Evolutionary conservation across 1,140 invertebrate genomes (phyloP).

Genomic region (Sycophila sp.): DNA sequence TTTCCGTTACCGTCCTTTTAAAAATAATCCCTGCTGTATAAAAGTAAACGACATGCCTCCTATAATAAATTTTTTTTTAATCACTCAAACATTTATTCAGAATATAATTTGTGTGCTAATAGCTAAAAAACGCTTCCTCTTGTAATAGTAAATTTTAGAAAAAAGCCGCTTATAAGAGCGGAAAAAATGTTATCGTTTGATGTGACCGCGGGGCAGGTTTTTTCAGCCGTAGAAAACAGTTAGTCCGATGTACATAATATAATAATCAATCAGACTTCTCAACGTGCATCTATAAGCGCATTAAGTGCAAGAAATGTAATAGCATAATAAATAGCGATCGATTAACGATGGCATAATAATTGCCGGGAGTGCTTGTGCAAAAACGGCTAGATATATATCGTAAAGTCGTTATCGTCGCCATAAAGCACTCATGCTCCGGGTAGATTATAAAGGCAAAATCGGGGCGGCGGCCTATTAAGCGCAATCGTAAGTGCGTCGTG

Average conservation of each 20-base stretch:
- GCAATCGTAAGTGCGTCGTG: neutral
- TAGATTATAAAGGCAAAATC: neutral
- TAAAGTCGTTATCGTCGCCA: neutral
- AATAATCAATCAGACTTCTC: constrained; percentile 6
- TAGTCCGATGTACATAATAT: neutral
- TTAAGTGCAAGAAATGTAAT: neutral
- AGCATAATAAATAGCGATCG: constrained; percentile 15
- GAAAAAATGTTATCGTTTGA: neutral
- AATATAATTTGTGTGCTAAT: no score
- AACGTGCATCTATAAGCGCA: neutral
- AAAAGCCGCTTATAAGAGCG: no score
- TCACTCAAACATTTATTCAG: no score
- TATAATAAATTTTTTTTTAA: no score
- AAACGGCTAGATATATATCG: neutral
- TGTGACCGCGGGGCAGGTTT: neutral
- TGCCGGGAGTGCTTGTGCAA: neutral
- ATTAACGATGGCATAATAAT: constrained; percentile 15
- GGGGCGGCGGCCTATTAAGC: neutral
- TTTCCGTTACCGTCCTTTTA: no score
- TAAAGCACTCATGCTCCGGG: neutral
- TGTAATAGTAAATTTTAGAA: no score
- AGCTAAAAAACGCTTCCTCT: no score
- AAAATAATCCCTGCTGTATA: no score
- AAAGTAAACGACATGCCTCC: no score
- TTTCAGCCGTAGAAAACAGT: neutral